Evolutionary conservation across 2,113 vertebrate species (phyloP).

Genomic region (Hyaena hyaena): DNA sequence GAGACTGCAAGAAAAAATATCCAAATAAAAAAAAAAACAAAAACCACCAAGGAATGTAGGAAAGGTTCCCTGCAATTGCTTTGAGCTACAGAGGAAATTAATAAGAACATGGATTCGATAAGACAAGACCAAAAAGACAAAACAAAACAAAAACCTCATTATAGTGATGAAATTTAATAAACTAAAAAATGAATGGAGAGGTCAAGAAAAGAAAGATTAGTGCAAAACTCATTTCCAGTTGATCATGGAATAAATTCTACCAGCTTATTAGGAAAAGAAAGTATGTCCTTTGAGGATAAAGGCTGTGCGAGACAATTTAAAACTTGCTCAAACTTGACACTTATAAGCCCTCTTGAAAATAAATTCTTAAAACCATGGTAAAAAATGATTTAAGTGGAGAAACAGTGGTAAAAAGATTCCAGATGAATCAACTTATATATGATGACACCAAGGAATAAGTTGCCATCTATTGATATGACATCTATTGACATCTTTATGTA

Average conservation of each 20-base stretch:
- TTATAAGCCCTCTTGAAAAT: background rate
- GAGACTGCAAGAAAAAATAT: background rate
- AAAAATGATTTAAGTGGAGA: background rate
- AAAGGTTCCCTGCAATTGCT: background rate
- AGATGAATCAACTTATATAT: background rate
- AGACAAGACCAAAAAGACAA: background rate
- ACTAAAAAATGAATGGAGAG: background rate
- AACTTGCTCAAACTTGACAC: background rate
- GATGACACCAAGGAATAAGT: background rate
- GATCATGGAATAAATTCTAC: background rate
- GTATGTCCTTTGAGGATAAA: background rate
- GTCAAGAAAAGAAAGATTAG: background rate
- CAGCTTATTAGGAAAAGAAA: background rate
- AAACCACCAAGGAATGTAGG: background rate
- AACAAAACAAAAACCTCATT: background rate
- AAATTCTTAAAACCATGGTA: background rate
- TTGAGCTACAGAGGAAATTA: conserved; percentile 19
- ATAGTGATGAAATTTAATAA: background rate
- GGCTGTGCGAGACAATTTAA: background rate
- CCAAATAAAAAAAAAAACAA: background rate
- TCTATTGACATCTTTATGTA: no score
- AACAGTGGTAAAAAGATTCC: background rate
- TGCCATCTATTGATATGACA: background rate
- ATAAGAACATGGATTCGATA: background rate
- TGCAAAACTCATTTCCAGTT: background rate